phyloP scores from a whole-genome alignment of 2,113 vertebrate species.

The Fukomys damarensis region DNA sequence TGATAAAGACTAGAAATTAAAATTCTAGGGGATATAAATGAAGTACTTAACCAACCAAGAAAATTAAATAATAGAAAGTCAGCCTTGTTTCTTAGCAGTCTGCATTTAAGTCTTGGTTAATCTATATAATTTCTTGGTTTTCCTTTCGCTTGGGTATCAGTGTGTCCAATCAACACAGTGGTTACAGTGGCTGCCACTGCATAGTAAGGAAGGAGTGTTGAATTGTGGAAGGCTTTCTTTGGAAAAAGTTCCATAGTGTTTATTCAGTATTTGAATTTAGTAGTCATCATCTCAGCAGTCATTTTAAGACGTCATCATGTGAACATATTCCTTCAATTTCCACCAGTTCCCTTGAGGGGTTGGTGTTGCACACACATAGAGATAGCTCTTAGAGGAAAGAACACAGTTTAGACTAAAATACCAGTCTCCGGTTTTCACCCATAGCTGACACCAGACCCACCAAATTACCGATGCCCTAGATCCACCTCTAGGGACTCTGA shows the following conservation, averaged over 20 bases:
- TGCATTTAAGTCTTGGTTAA: constrained; percentile 16
- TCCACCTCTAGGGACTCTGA: neutral
- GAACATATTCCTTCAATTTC: neutral
- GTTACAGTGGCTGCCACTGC: neutral
- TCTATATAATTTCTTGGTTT: neutral
- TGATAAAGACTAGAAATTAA: neutral
- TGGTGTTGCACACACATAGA: neutral
- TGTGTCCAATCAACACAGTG: neutral
- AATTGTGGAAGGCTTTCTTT: neutral
- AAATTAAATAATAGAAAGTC: neutral
- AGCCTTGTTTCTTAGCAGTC: neutral
- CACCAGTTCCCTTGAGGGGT: neutral
- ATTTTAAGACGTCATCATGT: neutral
- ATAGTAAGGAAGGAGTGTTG: neutral
- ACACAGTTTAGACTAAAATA: neutral
- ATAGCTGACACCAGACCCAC: neutral
- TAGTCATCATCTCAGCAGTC: neutral
- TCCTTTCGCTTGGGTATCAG: neutral
- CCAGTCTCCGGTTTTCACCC: neutral
- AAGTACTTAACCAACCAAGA: neutral
- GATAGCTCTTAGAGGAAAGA: neutral
- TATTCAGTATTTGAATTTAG: neutral
- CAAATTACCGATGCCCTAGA: neutral
- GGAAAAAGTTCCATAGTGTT: neutral
- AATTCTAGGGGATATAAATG: neutral